phyloP scores from a whole-genome alignment of 53 echinoderm and acorn worm species.

The Glandiceps talaboti region DNA sequence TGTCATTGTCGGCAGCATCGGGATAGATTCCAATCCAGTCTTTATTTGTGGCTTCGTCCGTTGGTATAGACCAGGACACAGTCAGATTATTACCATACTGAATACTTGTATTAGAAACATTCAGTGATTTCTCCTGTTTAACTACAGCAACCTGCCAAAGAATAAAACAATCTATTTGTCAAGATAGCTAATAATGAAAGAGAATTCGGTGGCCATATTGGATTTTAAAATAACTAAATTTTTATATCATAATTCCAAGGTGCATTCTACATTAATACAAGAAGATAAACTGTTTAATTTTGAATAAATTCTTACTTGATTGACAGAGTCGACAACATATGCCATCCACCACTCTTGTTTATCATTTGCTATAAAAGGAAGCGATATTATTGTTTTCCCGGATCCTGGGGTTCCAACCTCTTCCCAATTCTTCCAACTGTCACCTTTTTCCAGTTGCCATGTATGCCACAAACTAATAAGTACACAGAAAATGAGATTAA shows the following conservation, averaged over 20 bases:
- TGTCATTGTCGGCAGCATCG: conserved; percentile 27
- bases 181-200: too few species aligned
- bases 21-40: conserved; percentile 77
- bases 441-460: conserved; percentile 49
- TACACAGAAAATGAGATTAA: too few species aligned
- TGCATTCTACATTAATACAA: too few species aligned
- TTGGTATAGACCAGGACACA: conserved; percentile 53
- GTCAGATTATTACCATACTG: conserved; percentile 27
- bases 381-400: conserved; percentile 10
- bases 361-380: conserved; percentile 35
- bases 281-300: too few species aligned
- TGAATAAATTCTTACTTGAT: neutral
- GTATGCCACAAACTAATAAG: conserved; percentile 40
- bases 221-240: too few species aligned
- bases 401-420: conserved; percentile 8
- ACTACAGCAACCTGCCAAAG: conserved; percentile 28
- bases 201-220: too few species aligned
- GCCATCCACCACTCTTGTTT: conserved; percentile 46
- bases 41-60: conserved; percentile 36
- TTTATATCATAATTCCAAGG: too few species aligned
- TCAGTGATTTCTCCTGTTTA: conserved; percentile 29
- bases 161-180: too few species aligned
- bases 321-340: conserved; percentile 13
- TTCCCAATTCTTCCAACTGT: conserved; percentile 29
- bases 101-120: conserved; percentile 12